These are phyloP conservation scores for Tangara arthus DNA, from an alignment of 2,797 vertebrate species.

Conservation along the genomic window DNA sequence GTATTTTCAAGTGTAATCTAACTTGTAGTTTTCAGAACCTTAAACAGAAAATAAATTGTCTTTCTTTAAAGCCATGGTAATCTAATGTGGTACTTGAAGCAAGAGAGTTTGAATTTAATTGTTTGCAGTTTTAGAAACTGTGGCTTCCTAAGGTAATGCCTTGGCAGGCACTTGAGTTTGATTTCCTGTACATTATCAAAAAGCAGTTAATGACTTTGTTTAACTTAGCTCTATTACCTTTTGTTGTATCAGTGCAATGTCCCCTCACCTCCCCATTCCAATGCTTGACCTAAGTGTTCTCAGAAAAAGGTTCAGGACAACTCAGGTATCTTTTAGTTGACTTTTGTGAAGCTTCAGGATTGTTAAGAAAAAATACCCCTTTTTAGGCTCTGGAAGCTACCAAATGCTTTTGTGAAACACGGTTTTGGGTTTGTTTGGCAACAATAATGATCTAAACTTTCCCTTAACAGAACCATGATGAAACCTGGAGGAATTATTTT, in stretches of 20 bases:
- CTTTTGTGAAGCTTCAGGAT: neutral
- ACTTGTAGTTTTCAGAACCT: neutral
- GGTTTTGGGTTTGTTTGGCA: neutral
- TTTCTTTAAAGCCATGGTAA: neutral
- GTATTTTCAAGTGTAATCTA: neutral
- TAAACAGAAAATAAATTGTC: neutral
- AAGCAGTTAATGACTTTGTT: neutral
- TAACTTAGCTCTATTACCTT: neutral
- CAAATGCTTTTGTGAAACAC: neutral
- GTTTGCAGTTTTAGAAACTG: neutral
- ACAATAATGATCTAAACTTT: constrained; percentile 19
- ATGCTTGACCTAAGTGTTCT: neutral
- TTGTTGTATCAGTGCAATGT: neutral
- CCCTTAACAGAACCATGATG: constrained; percentile 89
- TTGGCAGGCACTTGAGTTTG: neutral
- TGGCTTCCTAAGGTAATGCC: neutral
- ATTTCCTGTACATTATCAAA: neutral
- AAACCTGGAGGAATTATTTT: constrained; percentile 99
- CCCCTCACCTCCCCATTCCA: fast-evolving
- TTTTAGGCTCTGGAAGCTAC: neutral
- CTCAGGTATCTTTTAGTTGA: neutral
- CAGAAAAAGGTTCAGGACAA: neutral
- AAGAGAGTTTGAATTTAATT: neutral
- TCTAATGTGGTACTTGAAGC: neutral
- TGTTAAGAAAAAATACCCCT: neutral